Conservation (phyloP, 1,140 invertebrate genomes). For the Drosophila tani region DNA sequence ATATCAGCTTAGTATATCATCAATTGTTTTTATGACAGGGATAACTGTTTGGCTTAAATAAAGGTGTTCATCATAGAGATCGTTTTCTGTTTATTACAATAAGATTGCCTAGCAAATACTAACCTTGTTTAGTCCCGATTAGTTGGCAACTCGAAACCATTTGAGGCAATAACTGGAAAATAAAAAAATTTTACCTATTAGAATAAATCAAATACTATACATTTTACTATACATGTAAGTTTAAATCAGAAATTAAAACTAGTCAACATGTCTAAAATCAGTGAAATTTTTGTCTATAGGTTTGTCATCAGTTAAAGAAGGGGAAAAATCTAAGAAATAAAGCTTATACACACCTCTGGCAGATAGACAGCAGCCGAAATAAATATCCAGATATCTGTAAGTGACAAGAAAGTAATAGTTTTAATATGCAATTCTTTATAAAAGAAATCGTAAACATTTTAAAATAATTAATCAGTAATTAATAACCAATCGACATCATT, state of each 20-base stretch:
- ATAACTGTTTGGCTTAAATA: conserved; percentile 74
- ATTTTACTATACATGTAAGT: neutral
- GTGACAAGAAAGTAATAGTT: neutral
- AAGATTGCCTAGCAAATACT: neutral
- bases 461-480: conserved; percentile 27
- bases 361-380: no score
- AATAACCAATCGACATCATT: conserved; percentile 58
- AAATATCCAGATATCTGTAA: neutral
- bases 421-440: neutral
- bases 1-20: conserved; percentile 64
- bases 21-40: conserved; percentile 79
- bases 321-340: neutral
- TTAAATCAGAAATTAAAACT: conserved; percentile 40
- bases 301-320: conserved; percentile 56
- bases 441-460: no score
- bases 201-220: neutral
- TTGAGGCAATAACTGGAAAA: neutral
- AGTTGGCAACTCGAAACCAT: no score
- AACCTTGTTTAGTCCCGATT: conserved; percentile 5
- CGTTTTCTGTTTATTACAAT: no score
- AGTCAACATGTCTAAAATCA: conserved; percentile 67
- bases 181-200: no score
- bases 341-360: conserved; percentile 6
- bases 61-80: conserved; percentile 59
- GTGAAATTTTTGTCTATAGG: conserved; percentile 76